These are phyloP conservation scores for Vultur gryphus DNA, from an alignment of 2,797 vertebrate species.

Conservation along the genomic window DNA sequence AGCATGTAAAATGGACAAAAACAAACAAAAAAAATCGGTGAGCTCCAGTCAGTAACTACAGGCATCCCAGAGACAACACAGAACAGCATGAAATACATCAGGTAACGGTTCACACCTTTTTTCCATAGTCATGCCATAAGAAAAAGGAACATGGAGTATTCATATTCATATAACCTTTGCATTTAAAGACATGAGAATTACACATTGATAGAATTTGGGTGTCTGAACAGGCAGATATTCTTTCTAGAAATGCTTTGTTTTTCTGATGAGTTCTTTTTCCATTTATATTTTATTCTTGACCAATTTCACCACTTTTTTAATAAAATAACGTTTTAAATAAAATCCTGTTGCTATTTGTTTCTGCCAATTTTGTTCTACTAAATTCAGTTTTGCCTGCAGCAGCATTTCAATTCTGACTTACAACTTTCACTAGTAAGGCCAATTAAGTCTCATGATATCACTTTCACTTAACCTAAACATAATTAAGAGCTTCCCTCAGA, in stretches of 20 bases:
- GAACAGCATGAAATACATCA: neutral
- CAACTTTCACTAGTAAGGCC: conserved; percentile 33
- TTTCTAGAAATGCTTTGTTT: neutral
- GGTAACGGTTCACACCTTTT: neutral
- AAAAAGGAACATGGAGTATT: neutral
- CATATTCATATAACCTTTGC: neutral
- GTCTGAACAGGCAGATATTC: neutral
- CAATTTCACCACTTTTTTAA: conserved; percentile 29
- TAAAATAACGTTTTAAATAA: conserved; percentile 50
- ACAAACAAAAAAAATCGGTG: neutral
- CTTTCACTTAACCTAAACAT: conserved; percentile 49
- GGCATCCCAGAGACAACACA: neutral
- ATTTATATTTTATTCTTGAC: conserved; percentile 31
- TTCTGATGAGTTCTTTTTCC: neutral
- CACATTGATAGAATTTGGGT: neutral
- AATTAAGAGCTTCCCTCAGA: conserved; percentile 34
- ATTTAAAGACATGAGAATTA: neutral
- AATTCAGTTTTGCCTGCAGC: conserved; percentile 56
- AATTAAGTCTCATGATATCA: conserved; percentile 41
- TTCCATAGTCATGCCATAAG: neutral
- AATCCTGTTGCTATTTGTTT: conserved; percentile 52
- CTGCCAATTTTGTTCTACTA: conserved; percentile 45
- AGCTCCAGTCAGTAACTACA: neutral
- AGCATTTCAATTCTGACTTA: conserved; percentile 47
- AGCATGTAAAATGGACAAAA: neutral